Evolutionary conservation across 1,140 invertebrate species (phyloP).

Genomic region (Drosophila kohkoa): DNA sequence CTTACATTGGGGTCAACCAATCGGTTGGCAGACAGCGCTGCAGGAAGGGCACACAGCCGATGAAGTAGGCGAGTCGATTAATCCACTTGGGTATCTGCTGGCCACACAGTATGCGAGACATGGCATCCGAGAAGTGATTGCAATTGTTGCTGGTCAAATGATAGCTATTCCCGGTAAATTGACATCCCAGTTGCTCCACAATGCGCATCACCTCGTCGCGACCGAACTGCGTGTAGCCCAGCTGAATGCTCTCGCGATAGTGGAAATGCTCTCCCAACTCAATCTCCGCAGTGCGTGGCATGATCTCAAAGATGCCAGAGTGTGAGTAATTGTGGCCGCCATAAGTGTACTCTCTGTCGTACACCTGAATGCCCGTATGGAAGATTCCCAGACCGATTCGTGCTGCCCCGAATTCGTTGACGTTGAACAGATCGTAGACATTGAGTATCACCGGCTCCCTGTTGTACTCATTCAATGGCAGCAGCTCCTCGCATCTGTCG

Average conservation of each 20-base stretch:
- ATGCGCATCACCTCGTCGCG: slow-evolving; percentile 95
- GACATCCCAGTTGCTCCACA: slow-evolving; percentile 95
- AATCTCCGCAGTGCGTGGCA: slow-evolving; percentile 93
- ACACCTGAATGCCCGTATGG: slow-evolving; percentile 98
- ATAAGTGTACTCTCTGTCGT: slow-evolving; percentile 97
- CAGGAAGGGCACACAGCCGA: slow-evolving; percentile 98
- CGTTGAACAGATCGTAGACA: slow-evolving; percentile 58
- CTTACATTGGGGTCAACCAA: slow-evolving; percentile 33
- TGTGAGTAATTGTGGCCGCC: slow-evolving; percentile 95
- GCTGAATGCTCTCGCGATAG: slow-evolving; percentile 97
- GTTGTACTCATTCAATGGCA: neutral
- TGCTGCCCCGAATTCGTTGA: slow-evolving; percentile 93
- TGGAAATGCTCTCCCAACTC: slow-evolving; percentile 98
- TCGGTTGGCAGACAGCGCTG: slow-evolving; percentile 92
- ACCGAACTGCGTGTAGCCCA: slow-evolving; percentile 98
- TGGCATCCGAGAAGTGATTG: slow-evolving; percentile 97
- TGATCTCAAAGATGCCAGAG: slow-evolving; percentile 96
- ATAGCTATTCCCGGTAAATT: slow-evolving; percentile 97
- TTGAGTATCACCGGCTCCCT: slow-evolving; percentile 63
- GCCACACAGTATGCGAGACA: slow-evolving; percentile 96
- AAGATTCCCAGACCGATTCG: slow-evolving; percentile 96
- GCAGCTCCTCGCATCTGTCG: slow-evolving; percentile 34
- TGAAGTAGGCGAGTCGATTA: slow-evolving; percentile 97
- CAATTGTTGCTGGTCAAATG: slow-evolving; percentile 99
- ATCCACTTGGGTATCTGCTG: slow-evolving; percentile 98